Percentiles rank a stretch among this genome's conserved stretches.
Evolutionary conservation across 1,140 invertebrate genomes (phyloP).

Genomic region (Drosophila sp.): DNA sequence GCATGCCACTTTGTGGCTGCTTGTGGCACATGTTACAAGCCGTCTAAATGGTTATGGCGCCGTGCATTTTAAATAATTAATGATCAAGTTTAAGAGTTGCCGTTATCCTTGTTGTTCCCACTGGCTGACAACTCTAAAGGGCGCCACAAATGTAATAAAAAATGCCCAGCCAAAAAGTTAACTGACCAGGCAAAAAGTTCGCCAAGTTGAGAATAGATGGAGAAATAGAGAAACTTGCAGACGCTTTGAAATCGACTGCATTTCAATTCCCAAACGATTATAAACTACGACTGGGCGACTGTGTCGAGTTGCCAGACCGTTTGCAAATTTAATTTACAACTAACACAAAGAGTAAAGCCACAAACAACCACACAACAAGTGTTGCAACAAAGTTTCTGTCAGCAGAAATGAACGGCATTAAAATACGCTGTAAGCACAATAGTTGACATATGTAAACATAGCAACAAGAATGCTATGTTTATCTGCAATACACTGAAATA

Average conservation of each 20-base stretch:
- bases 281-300: slow-evolving; percentile 59
- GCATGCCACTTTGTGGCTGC: slow-evolving; percentile 10
- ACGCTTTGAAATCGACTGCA: slow-evolving; percentile 73
- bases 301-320: slow-evolving; percentile 61
- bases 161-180: slow-evolving; percentile 69
- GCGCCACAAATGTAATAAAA: slow-evolving; percentile 76
- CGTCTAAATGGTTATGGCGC: slow-evolving; percentile 72
- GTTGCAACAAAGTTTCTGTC: slow-evolving; percentile 3
- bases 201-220: neutral
- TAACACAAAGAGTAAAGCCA: slow-evolving; percentile 59
- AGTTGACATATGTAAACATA: neutral
- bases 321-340: slow-evolving; percentile 83
- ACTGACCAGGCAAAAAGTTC: slow-evolving; percentile 48
- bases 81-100: slow-evolving; percentile 38
- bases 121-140: slow-evolving; percentile 23
- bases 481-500: no score
- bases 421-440: slow-evolving; percentile 2
- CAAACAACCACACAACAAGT: slow-evolving; percentile 40
- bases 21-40: slow-evolving; percentile 62
- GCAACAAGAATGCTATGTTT: no score
- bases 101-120: neutral
- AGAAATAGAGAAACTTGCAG: slow-evolving; percentile 48
- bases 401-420: neutral
- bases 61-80: slow-evolving; percentile 78
- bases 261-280: slow-evolving; percentile 83